These are phyloP conservation scores for Brachionus sp. DNA, from an alignment of 1,140 invertebrate genomes.

Conservation along the genomic window DNA sequence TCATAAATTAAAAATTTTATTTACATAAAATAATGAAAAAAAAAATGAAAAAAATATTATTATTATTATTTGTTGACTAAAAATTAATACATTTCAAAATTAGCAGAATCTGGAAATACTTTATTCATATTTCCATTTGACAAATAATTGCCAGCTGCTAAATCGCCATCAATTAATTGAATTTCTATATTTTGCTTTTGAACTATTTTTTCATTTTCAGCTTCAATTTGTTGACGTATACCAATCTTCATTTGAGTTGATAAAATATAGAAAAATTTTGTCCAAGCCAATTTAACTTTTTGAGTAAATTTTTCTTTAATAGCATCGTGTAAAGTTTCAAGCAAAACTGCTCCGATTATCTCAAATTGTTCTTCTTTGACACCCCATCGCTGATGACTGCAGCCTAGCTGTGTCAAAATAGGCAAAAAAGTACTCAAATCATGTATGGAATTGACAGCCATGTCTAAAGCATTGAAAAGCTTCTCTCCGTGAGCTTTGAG, in stretches of 20 bases:
- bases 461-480: conserved; percentile 35
- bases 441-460: conserved; percentile 26
- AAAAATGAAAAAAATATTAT: too few species aligned
- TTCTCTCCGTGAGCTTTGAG: conserved; percentile 43
- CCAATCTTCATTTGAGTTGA: not conserved
- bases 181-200: conserved; percentile 1
- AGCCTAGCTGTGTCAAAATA: conserved; percentile 39
- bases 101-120: conserved; percentile 7
- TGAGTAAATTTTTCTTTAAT: conserved; percentile 20
- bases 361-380: conserved; percentile 40
- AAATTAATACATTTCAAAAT: not conserved
- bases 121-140: conserved; percentile 7
- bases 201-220: not conserved
- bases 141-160: not conserved
- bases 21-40: not conserved
- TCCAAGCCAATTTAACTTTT: conserved; percentile 9
- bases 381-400: conserved; percentile 3
- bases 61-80: not conserved
- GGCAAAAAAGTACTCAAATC: not conserved
- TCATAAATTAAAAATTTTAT: not conserved
- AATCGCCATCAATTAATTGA: not conserved
- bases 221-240: not conserved
- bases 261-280: conserved; percentile 6
- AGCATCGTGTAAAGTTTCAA: conserved; percentile 1
- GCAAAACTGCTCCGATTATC: not conserved